Base-by-base conservation (phyloP, 2,113 vertebrate species). In the Galbula dea region DNA sequence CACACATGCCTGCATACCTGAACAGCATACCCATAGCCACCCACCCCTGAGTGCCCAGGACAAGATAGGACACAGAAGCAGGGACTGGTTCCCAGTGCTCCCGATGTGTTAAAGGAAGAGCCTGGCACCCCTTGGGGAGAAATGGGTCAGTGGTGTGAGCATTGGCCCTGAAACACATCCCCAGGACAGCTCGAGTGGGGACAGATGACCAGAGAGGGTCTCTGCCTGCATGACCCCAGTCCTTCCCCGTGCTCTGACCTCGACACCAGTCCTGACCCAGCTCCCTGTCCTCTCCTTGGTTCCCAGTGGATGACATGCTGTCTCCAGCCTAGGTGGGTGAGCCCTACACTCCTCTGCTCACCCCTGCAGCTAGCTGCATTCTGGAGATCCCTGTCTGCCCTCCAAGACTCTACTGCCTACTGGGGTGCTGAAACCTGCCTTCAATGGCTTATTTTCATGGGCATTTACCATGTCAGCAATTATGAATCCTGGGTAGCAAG, bases 141-240 rank as follows among this genome's bases (percentile, higher is more conserved):
- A 69, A 37, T 0, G 0, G 14, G 6, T 30, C 39, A 43, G 68
- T 0, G 1, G 27, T 5, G 22, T 34, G 36, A 34, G 48, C 1
- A 2, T 18, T 32, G 30, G 15, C 17, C 43, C 20, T 34, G 55
- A 22, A 23, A 4, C 1, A 0, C 26, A 52, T 15, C 39, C 5
- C 4, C 0, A 5, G 49, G 20, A 24, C 14, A 15, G 29, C 24
- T 32, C 1, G 0, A 23, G 17, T 13, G 18, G 32, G 29, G 20
- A 39, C 67, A 2, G 1, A 29, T 52, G 62, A 14, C 20, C 3
- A 1, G 26, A 0, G 0, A 43, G 34, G 4, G 15, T 51, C 49
- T 73, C 36, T 66, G 49, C 29, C n/a, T 57, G 36, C 46, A 20
- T 0, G 3, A n/a, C 15, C 26, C 45, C 52, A 62, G 17, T 12